Evolutionary conservation across 2,888 invertebrate species (phyloP), one percentile per base, ranked within the genome.

Genomic region (Clanis bilineata): DNA sequence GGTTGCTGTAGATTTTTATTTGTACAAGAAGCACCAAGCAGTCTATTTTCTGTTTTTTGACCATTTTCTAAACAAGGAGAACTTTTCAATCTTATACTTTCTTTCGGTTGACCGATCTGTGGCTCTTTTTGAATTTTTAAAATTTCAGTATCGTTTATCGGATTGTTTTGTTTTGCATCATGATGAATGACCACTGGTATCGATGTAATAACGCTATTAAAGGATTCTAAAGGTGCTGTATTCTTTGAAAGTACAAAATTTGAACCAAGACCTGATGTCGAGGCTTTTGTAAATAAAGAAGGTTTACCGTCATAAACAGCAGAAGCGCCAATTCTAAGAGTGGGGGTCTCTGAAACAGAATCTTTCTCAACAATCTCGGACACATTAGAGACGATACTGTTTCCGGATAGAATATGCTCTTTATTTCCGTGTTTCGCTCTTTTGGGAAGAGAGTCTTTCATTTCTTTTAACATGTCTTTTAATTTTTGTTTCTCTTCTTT

Each of bases 361-460:
- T 62, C 58, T 56, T 68, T 64, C 64, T 58, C 28, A 63, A 28
- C 63, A 64, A 69, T 15, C 12, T 58, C 55, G 62, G 51, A 60
- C 23, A 60, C 23, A 43, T 7, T 10, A 12, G 9, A 18, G 36
- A 18, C 39, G 58, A 51, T 58, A 47, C 36, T 61, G 59, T 66
- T 71, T 28, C 28, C 61, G 56, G 64, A 62, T 15, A 18, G 39
- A 56, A 59, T 54, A 18, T 65, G 62, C 44, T 64, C 67, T 23
- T 63, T 47, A 3, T 51, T 62, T 58, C 76, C 86, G 36, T 85
- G 82, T 67, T 93, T 93, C 23, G 93, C 79, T 68, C 93, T 92
- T 74, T 94, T 94, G 0, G 95, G 95, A 63, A 96, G 83, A 10
- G 95, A 95, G 79, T 96, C 94, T 82, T 95, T 96, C 95, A 96